Base-by-base conservation (phyloP, 2,888 invertebrate species). In the Galeruca laticollis region DNA sequence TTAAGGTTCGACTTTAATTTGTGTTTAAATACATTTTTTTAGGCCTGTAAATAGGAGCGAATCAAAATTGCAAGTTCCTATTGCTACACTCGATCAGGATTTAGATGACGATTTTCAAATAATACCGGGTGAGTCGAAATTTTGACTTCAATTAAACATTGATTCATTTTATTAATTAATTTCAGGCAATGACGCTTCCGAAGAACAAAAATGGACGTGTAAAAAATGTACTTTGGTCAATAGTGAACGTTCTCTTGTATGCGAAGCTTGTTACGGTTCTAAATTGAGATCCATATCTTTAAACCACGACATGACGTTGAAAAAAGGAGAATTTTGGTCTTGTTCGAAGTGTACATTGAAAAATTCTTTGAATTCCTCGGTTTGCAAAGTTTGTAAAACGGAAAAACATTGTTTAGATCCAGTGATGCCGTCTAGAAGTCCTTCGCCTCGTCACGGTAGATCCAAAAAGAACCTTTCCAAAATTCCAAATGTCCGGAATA, bases 261-360 rank as follows among this genome's bases (percentile, higher is more conserved):
- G 97, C 83, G 92, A 93, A 11, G 95, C 94, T 0, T 97, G 97
- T 83, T 94, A 94, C 49, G 94, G 94, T n/a, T 93, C 94, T 0
- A 92, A 93, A 77, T 87, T 94, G 8, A 90, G 91, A 73, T 92
- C 92, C 75, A 87, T 92, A 60, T 88, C 89, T 2, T 85, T 88
- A 64, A 86, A 88, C 33, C 89, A 90, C 75, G 92, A 92, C 77
- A 89, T 90, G 86, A 93, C 93, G 0, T 83, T 93, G 75, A 87
- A 91, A 26, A 91, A 90, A 79, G 92, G 92, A 13, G 91, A 92
- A 82, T 92, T 91, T 80, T 94, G 94, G 94, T 90, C 92, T 0
- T 96, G 96, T 82, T 87, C 89, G 40, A 91, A 92, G 49, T 95
- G 95, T 78, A 96, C 96, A 0, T 86, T 96, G 2, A 92, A 94